These are phyloP conservation scores for Frieseomelitta varia DNA, from an alignment of 1,140 invertebrate genomes.

Conservation along the genomic window DNA sequence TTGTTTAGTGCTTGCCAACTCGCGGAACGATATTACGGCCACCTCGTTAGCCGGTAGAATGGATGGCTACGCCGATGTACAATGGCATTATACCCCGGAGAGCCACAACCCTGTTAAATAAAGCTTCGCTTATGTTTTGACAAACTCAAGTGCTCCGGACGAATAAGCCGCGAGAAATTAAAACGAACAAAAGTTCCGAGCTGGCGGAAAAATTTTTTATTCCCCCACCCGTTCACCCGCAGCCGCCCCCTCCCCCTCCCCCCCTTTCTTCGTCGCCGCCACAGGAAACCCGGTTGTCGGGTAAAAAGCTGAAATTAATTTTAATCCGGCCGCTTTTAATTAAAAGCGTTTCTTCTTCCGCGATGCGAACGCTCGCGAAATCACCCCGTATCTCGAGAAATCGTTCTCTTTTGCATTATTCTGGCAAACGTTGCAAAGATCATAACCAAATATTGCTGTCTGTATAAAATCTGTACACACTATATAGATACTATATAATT, in stretches of 20 bases:
- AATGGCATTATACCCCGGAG: conserved; percentile 46
- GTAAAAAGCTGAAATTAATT: neutral
- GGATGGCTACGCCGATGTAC: conserved; percentile 32
- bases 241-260: too few species aligned
- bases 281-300: neutral
- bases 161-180: conserved; percentile 21
- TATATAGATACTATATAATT: too few species aligned
- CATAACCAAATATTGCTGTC: too few species aligned
- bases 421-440: neutral
- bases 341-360: neutral
- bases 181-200: conserved; percentile 5
- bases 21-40: conserved; percentile 40
- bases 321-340: neutral
- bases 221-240: too few species aligned
- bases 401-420: neutral
- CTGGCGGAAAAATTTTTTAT: neutral
- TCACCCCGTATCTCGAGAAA: neutral
- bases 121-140: conserved; percentile 50
- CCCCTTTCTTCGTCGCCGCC: too few species aligned
- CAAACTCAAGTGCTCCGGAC: conserved; percentile 35
- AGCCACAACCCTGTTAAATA: conserved; percentile 38
- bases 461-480: too few species aligned
- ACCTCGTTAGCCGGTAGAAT: conserved; percentile 47
- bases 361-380: neutral
- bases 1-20: conserved; percentile 37